Evolutionary conservation across 2,113 vertebrate genomes (phyloP), one percentile per base, ranked within the genome.

Genomic region (human): DNA sequence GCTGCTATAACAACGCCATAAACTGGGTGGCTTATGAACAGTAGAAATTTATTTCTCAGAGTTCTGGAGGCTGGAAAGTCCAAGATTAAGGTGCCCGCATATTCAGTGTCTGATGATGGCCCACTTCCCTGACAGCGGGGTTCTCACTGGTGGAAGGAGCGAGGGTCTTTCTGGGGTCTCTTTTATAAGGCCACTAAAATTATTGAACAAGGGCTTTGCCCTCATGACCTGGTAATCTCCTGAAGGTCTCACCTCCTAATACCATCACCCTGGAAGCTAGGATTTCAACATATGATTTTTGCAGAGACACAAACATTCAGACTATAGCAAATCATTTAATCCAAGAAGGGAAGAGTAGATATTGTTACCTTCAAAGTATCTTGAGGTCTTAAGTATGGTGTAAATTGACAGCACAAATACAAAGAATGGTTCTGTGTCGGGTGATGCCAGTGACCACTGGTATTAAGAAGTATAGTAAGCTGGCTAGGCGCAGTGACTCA

Each of bases 91-190:
- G 81, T 30, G 23, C 38, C 10, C 10, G 2, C 8, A 23, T 3
- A 78, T 6, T 38, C 2, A 0, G 38, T 83, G 32, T 59, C 48
- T 78, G 70, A 30, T 22, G 23, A 23, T 38, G 27, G 4, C 18
- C 16, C 2, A 0, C n/a, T 88, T 30, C 23, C 22, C n/a, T n/a
- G 9, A 32, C 6, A 30, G 6, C 32, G 32, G 1, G 43, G 59
- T 35, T 32, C 11, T 82, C 17, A 6, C 4, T n/a, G 27, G 23
- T 55, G 27, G 20, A 35, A 4, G 59, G 3, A 3, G 14, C 2
- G 2, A 11, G 52, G 30, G 27, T 8, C 38, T 89, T 32, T 76
- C 45, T 75, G 48, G 48, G 35, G 5, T 83, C 84, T 66, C 68
- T 66, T 72, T 76, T 27, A 30, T 14, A 25, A 76, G 48, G 59